phyloP scores from a whole-genome alignment of 2,797 vertebrate genomes.

The Gymnothorax javanicus region DNA sequence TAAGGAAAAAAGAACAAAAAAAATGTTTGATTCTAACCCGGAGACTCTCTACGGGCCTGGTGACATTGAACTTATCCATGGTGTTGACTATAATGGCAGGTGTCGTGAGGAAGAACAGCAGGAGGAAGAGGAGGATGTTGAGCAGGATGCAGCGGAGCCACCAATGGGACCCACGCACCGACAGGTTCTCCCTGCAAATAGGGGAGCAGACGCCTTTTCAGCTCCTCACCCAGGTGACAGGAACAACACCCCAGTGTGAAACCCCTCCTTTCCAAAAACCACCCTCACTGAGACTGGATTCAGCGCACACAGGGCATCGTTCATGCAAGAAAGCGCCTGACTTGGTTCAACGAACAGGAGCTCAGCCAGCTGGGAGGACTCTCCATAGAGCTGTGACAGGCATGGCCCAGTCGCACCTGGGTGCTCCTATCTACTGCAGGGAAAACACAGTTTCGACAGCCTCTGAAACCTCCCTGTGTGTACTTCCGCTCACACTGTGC shows the following conservation, averaged over 20 bases:
- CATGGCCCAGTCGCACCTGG: slow-evolving; percentile 47
- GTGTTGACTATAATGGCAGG: slow-evolving; percentile 97
- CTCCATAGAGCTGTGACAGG: slow-evolving; percentile 32
- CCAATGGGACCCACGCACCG: slow-evolving; percentile 85
- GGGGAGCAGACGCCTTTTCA: not conserved
- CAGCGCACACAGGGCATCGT: not conserved
- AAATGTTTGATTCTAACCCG: slow-evolving; percentile 69
- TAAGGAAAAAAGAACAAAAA: not conserved
- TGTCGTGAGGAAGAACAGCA: slow-evolving; percentile 98
- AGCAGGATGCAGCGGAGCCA: slow-evolving; percentile 89
- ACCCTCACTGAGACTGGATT: not conserved
- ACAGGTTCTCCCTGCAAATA: slow-evolving; percentile 89
- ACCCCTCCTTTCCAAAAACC: not conserved
- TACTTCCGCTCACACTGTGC: not conserved
- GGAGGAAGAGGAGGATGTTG: slow-evolving; percentile 91
- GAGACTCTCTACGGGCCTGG: slow-evolving; percentile 88
- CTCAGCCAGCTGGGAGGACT: slow-evolving; percentile 15
- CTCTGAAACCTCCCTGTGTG: not conserved
- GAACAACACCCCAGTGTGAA: not conserved
- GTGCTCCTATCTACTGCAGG: slow-evolving; percentile 50
- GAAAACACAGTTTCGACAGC: not conserved
- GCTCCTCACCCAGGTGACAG: slow-evolving; percentile 29
- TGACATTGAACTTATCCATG: slow-evolving; percentile 97
- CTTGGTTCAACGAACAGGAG: not conserved
- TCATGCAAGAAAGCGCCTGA: slow-evolving; percentile 46